Percentiles rank a stretch among this genome's conserved stretches.
phyloP scores from a whole-genome alignment of 2,888 invertebrate genomes.

The Troides aeacus region DNA sequence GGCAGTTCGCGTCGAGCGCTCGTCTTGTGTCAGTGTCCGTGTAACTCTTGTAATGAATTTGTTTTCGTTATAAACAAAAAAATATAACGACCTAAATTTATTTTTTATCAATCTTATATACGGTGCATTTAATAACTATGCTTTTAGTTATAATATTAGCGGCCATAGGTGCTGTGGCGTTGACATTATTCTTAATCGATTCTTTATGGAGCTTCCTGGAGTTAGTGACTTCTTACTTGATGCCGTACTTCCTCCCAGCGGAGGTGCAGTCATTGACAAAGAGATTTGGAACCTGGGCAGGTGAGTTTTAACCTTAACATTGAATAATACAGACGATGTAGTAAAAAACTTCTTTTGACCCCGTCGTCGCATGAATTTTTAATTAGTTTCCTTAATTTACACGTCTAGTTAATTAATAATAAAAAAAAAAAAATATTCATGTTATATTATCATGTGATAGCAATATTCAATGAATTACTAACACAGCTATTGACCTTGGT shows the following conservation, averaged over 20 bases:
- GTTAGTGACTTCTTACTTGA: slow-evolving; percentile 80
- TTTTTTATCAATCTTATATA: background rate
- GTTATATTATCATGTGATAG: too few relatives aligned
- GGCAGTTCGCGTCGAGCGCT: slow-evolving; percentile 43
- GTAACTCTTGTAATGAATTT: slow-evolving; percentile 10
- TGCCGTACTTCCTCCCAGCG: slow-evolving; percentile 83
- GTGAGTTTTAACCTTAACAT: slow-evolving; percentile 74
- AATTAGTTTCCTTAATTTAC: slow-evolving; percentile 6
- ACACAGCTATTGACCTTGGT: too few relatives aligned
- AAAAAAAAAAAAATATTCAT: too few relatives aligned
- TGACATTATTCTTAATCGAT: slow-evolving; percentile 76
- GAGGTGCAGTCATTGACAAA: slow-evolving; percentile 81
- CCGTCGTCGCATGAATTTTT: slow-evolving; percentile 8
- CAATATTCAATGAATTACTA: too few relatives aligned
- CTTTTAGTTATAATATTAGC: slow-evolving; percentile 55
- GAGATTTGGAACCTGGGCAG: slow-evolving; percentile 92
- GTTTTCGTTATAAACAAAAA: background rate
- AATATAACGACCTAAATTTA: background rate
- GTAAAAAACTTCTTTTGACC: too few relatives aligned
- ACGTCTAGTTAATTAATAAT: too few relatives aligned
- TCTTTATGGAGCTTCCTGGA: slow-evolving; percentile 82
- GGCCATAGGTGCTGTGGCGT: slow-evolving; percentile 73
- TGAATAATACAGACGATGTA: background rate
- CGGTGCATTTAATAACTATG: slow-evolving; percentile 32
- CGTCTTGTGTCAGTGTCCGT: slow-evolving; percentile 40